phyloP scores from a whole-genome alignment of 1,140 invertebrate species.

The Mercenaria mercenaria region DNA sequence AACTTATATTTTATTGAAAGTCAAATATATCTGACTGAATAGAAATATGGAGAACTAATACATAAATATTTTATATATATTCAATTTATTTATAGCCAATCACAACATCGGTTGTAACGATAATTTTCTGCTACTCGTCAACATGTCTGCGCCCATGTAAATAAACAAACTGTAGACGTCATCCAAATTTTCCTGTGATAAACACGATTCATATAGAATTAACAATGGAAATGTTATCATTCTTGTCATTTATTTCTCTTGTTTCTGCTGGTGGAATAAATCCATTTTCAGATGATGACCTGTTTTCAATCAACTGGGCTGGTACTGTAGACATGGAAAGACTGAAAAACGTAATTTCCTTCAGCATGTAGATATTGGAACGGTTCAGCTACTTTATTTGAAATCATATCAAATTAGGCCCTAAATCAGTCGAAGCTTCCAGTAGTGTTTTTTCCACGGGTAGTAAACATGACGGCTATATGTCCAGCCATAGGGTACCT shows the following conservation, averaged over 20 bases:
- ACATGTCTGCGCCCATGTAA: slow-evolving; percentile 44
- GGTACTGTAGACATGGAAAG: slow-evolving; percentile 73
- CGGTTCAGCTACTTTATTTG: too few species aligned
- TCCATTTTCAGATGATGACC: slow-evolving; percentile 81
- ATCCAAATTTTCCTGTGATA: neutral
- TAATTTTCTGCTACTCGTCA: neutral
- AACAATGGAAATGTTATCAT: neutral
- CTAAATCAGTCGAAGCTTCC: too few species aligned
- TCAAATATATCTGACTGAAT: neutral
- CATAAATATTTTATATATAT: neutral
- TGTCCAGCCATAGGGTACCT: too few species aligned
- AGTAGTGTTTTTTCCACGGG: too few species aligned
- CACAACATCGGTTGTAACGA: neutral
- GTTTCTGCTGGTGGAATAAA: slow-evolving; percentile 69
- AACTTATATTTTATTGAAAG: neutral
- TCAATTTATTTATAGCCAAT: neutral
- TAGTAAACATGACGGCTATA: too few species aligned
- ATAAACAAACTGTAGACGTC: slow-evolving; percentile 36
- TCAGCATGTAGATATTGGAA: neutral
- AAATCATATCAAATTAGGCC: too few species aligned
- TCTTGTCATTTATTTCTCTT: neutral
- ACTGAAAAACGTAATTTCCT: slow-evolving; percentile 55
- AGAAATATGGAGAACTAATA: neutral
- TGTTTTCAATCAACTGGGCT: slow-evolving; percentile 80
- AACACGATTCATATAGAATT: neutral